phyloP scores from a whole-genome alignment of 2,888 invertebrate genomes.

The Nephrotoma appendiculata region DNA sequence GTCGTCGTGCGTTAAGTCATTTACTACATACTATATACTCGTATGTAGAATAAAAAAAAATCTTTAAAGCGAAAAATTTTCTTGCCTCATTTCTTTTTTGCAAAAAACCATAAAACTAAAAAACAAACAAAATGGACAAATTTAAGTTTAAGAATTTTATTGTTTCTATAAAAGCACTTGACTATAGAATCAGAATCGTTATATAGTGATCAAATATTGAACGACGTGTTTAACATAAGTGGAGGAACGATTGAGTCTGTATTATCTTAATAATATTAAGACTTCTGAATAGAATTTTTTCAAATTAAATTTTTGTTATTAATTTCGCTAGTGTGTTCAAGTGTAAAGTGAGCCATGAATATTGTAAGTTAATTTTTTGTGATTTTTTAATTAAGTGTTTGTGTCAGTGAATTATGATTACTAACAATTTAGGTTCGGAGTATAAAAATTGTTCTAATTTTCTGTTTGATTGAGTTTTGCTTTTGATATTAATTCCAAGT shows the following conservation, averaged over 20 bases:
- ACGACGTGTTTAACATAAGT: neutral
- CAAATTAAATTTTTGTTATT: neutral
- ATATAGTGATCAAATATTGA: neutral
- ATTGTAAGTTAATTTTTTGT: neutral
- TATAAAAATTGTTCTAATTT: too few species aligned
- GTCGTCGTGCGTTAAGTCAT: neutral
- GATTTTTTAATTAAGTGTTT: neutral
- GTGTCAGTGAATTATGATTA: too few species aligned
- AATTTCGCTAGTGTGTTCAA: neutral
- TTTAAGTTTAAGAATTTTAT: neutral
- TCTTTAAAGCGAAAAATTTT: neutral
- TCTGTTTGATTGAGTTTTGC: too few species aligned
- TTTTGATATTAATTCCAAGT: too few species aligned
- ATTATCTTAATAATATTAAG: neutral
- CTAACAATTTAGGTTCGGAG: too few species aligned
- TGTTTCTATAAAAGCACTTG: neutral
- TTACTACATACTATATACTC: too few species aligned
- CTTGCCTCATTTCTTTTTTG: neutral
- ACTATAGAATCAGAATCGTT: neutral
- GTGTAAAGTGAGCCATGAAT: neutral
- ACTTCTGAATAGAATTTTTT: neutral
- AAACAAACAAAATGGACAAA: neutral
- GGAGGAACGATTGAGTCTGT: neutral
- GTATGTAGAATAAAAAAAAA: neutral
- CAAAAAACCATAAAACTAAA: neutral